phyloP scores from a whole-genome alignment of 2,797 vertebrate species.

The Tiaroga cobitis region DNA sequence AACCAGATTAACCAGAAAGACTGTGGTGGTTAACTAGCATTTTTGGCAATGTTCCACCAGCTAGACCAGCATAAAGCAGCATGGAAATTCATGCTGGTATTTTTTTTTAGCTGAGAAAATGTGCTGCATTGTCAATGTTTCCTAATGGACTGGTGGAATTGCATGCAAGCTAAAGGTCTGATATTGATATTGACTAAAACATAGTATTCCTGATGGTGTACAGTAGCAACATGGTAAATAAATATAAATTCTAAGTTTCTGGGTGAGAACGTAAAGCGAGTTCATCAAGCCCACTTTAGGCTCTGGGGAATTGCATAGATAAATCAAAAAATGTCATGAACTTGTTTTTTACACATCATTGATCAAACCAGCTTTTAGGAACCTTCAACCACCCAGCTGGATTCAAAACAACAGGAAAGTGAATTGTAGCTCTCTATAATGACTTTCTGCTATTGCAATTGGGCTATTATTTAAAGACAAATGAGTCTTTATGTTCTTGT shows the following conservation, averaged over 20 bases:
- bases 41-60: slow-evolving; percentile 43
- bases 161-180: slow-evolving; percentile 63
- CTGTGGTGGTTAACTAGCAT: slow-evolving; percentile 9
- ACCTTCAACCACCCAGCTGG: background rate
- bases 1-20: slow-evolving; percentile 29
- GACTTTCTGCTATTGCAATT: slow-evolving; percentile 31
- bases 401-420: background rate
- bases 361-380: slow-evolving; percentile 21
- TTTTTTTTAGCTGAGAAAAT: background rate
- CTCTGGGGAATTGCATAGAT: slow-evolving; percentile 65
- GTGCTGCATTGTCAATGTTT: background rate
- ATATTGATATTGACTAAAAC: slow-evolving; percentile 75
- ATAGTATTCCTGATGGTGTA: slow-evolving; percentile 63
- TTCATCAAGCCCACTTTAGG: slow-evolving; percentile 63
- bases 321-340: slow-evolving; percentile 46
- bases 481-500: background rate
- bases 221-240: slow-evolving; percentile 68
- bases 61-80: slow-evolving; percentile 29
- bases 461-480: slow-evolving; percentile 36
- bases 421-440: background rate
- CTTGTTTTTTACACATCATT: background rate
- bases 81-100: background rate
- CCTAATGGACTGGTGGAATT: slow-evolving; percentile 55
- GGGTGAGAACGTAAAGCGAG: slow-evolving; percentile 63
- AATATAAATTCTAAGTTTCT: slow-evolving; percentile 73